Base-by-base conservation (phyloP, 2,113 vertebrate genomes). In the Pterophyllum scalare region DNA sequence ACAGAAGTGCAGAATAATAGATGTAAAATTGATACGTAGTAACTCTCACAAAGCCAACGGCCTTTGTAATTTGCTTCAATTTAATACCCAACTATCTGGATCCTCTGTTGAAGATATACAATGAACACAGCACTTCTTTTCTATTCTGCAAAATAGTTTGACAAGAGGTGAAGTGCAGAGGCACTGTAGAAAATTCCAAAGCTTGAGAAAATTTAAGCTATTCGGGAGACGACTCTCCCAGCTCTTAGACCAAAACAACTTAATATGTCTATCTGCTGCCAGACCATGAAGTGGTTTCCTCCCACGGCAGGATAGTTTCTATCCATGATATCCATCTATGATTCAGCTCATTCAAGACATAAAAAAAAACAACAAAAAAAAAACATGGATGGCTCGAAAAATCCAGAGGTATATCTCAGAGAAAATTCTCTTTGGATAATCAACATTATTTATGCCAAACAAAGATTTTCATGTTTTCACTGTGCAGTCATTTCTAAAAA, bases 251-350 rank as follows among this genome's bases (percentile, higher is more conserved):
- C 75, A 40, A 2, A 59, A 81, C 60, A 80, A 79, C 77, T 82
- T 76, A 85, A 91, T 56, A 60, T 14, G 56, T 81, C 86, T 38
- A 54, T 88, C 58, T 75, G 67, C 87, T 77, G 78, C 83, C 87
- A 89, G 85, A 70, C 20, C 31, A 74, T 77, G 56, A 59, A 8
- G 43, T 58, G 82, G 26, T 67, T 79, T 76, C 40, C 77, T 60
- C 57, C 49, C 76, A 60, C 2, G 31, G 61, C 65, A 52, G 26
- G 65, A 52, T n/a, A 72, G 28, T 17, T 52, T 72, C 65, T 31
- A 72, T 20, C 31, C 17, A 31, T 72, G 12, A 81, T 59, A 57
- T 15, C 43, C 46, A 87, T 88, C 74, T 43, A 90, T 89, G 85
- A 89, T 89, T 92, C 72, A 88, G 80, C 43, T 31, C 1, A 5